Evolutionary conservation across 2,113 vertebrate species (phyloP).

Genomic region (Urocynchramus pylzowi): DNA sequence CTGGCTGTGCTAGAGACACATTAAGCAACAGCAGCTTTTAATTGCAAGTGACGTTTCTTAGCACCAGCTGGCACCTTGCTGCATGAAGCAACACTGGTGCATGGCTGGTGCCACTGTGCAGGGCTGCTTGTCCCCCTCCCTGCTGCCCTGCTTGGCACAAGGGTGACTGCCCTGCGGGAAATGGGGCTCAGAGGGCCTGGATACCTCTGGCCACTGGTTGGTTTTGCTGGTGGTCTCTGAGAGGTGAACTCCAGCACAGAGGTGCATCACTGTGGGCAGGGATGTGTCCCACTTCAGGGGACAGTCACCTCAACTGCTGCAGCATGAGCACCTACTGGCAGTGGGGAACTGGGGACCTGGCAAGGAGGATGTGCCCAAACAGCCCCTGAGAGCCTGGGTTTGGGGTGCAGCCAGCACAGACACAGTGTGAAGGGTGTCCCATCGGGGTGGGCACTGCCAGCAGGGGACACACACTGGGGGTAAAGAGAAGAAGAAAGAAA

Average conservation of each 20-base stretch:
- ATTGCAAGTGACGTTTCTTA: constrained; percentile 13
- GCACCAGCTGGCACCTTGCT: constrained; percentile 44
- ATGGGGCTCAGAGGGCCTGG: rapidly evolving
- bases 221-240: background rate
- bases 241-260: background rate
- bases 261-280: background rate
- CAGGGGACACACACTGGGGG: rapidly evolving
- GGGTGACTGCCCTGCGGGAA: background rate
- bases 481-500: background rate
- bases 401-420: background rate
- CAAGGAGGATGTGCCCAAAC: background rate
- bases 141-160: rapidly evolving
- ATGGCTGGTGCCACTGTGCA: background rate
- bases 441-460: background rate
- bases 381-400: background rate
- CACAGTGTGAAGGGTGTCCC: rapidly evolving
- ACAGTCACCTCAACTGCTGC: background rate
- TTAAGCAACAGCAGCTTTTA: constrained; percentile 51
- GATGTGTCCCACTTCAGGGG: rapidly evolving
- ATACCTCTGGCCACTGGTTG: rapidly evolving
- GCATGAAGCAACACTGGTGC: background rate
- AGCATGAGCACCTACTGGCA: background rate
- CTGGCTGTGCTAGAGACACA: background rate
- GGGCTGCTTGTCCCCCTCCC: background rate
- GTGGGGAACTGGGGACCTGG: background rate